Evolutionary conservation across 2,888 invertebrate genomes (phyloP), one percentile per base, ranked within the genome.

Genomic region (Thyatira batis): DNA sequence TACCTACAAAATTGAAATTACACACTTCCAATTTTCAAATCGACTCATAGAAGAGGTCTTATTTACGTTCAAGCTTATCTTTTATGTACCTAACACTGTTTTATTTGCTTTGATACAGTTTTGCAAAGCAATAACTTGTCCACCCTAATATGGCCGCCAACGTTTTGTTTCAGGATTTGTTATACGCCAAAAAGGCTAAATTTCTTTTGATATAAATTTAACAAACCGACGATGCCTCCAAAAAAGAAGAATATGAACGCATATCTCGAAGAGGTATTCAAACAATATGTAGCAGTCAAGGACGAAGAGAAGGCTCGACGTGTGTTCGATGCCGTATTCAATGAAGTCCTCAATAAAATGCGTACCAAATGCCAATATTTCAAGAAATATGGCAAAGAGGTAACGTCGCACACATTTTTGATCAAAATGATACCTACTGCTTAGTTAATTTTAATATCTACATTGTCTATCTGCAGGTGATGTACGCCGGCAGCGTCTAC

Each of bases 401-500:
- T 89, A 63, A 30, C 10, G 30, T 11, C 30, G 2, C 3, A 2
- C 28, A 28, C 2, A 28, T n/a, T n/a, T n/a, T n/a, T n/a, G n/a
- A n/a, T n/a, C n/a, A n/a, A n/a, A n/a, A n/a, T n/a, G n/a, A n/a
- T n/a, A n/a, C n/a, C n/a, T n/a, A 30, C n/a, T 11, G 10, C 56
- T 57, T 20, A 39, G 10, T 27, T 10, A 8, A 33, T 13, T 13
- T 6, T 20, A 13, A 21, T 43, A 5, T 45, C 27, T 3, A 10
- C 1, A 11, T 46, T 17, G 17, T 30, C 8, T n/a, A 49, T 55
- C 55, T 43, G 3, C 63, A 84, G 72, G 79, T 83, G 1, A 82
- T 89, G 55, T 93, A 87, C 60, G 93, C 93, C 0, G 94, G 94
- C 10, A 94, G 94, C 67, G 94, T 88, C 39, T 94, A 92, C 57